A percentile compares a stretch with the other conserved stretches of the same genome.
Evolutionary conservation across 2,888 invertebrate species (phyloP).

Genomic region (Stegana nigrithorax): DNA sequence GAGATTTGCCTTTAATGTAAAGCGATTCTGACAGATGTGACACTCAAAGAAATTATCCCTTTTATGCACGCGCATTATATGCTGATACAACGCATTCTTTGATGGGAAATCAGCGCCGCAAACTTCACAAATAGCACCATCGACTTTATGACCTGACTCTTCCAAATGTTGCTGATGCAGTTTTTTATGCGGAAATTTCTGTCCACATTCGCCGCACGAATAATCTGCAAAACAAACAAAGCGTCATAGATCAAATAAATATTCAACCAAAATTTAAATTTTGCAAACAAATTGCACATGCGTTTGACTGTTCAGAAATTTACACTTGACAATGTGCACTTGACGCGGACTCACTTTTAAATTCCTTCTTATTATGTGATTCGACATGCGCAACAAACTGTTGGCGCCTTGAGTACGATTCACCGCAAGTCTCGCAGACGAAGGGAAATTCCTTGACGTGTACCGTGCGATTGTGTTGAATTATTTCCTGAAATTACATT

Average conservation of each 20-base stretch:
- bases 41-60: constrained; percentile 68
- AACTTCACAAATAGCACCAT: constrained; percentile 68
- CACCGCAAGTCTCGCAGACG: constrained; percentile 68
- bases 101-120: constrained; percentile 67
- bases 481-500: constrained; percentile 61
- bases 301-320: constrained; percentile 43
- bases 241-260: neutral
- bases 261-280: neutral
- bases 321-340: constrained; percentile 48
- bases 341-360: constrained; percentile 66
- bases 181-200: constrained; percentile 66
- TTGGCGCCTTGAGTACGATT: constrained; percentile 67
- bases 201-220: constrained; percentile 66
- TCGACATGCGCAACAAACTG: constrained; percentile 68
- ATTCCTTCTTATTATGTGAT: constrained; percentile 68
- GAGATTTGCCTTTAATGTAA: constrained; percentile 67
- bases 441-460: constrained; percentile 68
- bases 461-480: constrained; percentile 66
- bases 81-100: constrained; percentile 67
- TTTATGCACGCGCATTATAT: constrained; percentile 66
- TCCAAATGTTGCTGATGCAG: constrained; percentile 67
- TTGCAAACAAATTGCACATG: neutral
- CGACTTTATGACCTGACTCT: constrained; percentile 67
- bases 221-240: constrained; percentile 51
- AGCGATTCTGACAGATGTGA: constrained; percentile 68